These are phyloP conservation scores for Ageneiosus marmoratus DNA, from an alignment of 2,113 vertebrate species.

Conservation along the genomic window DNA sequence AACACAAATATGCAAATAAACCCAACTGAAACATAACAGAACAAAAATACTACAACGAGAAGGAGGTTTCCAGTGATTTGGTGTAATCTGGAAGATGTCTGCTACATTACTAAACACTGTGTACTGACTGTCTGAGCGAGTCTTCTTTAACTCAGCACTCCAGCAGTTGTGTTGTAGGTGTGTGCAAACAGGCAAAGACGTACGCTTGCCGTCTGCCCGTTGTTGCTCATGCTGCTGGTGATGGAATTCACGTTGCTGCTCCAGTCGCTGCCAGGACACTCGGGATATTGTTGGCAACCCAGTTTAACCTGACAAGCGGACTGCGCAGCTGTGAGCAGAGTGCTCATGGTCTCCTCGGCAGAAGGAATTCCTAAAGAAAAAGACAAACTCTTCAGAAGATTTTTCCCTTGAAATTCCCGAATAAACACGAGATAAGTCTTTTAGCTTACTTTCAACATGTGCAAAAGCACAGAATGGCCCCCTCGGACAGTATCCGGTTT, in stretches of 20 bases:
- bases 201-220: conserved; percentile 80
- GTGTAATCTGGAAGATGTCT: not conserved
- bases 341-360: conserved; percentile 78
- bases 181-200: conserved; percentile 58
- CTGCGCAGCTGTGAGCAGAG: conserved; percentile 75
- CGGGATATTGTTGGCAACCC: conserved; percentile 75
- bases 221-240: conserved; percentile 69
- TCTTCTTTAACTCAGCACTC: not conserved
- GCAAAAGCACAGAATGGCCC: conserved; percentile 93
- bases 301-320: conserved; percentile 73
- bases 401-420: not conserved
- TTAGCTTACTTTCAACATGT: conserved; percentile 85
- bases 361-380: conserved; percentile 75
- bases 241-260: conserved; percentile 72
- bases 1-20: not conserved
- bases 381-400: not conserved
- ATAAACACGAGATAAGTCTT: not conserved
- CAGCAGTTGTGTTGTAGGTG: not conserved
- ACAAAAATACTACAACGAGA: conserved; percentile 25
- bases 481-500: conserved; percentile 87
- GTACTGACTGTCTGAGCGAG: not conserved
- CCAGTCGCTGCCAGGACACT: conserved; percentile 81
- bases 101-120: not conserved
- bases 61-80: not conserved
- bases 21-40: conserved; percentile 8